Evolutionary conservation across 2,888 invertebrate species (phyloP).

Genomic region (Heteromyza rotundicornis): DNA sequence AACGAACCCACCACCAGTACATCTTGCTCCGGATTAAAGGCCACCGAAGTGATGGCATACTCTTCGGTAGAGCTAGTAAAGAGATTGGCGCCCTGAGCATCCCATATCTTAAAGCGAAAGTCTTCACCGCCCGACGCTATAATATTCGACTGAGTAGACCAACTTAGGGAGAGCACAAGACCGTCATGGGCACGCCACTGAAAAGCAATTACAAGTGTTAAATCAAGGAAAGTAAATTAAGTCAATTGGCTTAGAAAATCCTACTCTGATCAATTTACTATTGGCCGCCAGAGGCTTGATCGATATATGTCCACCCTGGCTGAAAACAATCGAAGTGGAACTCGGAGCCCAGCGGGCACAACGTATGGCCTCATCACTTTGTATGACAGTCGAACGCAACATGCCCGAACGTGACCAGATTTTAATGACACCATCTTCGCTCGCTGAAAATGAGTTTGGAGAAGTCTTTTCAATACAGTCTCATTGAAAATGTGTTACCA

Average conservation of each 20-base stretch:
- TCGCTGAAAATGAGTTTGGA: too few relatives aligned
- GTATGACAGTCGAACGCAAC: conserved; percentile 86
- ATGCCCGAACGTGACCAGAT: conserved; percentile 97
- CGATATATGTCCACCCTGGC: conserved; percentile 71
- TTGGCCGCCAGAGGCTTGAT: conserved; percentile 78
- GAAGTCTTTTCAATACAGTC: not conserved
- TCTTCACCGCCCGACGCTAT: conserved; percentile 97
- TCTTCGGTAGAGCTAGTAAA: conserved; percentile 86
- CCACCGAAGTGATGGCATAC: conserved; percentile 87
- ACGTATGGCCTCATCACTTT: conserved; percentile 83
- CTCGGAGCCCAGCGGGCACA: conserved; percentile 84
- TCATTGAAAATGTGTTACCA: not conserved
- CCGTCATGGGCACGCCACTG: conserved; percentile 98
- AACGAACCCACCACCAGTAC: conserved; percentile 92
- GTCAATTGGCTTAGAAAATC: conserved; percentile 21
- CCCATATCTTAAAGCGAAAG: conserved; percentile 85
- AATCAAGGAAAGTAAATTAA: too few relatives aligned
- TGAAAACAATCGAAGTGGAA: conserved; percentile 72
- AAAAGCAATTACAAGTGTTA: conserved; percentile 19
- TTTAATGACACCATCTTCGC: conserved; percentile 96
- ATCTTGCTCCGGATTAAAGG: conserved; percentile 92
- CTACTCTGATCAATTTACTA: conserved; percentile 74
- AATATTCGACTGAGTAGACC: conserved; percentile 92
- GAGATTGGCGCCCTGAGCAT: conserved; percentile 85
- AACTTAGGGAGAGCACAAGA: conserved; percentile 86